Base-by-base conservation (phyloP, 2,113 vertebrate species). In the Marmota monax region DNA sequence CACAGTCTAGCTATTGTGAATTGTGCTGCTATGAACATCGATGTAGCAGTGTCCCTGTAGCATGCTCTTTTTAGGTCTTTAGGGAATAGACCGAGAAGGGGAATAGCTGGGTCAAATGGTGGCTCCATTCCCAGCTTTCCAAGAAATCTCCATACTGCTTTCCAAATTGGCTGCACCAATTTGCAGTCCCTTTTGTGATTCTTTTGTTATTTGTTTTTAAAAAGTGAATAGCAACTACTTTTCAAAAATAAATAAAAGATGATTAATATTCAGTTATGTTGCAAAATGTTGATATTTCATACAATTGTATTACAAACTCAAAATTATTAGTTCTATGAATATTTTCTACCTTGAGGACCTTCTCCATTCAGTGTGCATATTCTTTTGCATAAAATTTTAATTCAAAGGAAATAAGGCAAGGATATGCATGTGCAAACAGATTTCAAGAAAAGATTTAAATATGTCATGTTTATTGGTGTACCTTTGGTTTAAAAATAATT, bases 311-410 rank as follows among this genome's bases (percentile, higher is more conserved):
- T 58, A 88, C 42, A 77, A 74, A 83, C 37, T 95, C n/a, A 76
- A 84, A 96, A 20, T 95, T 76, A 63, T 48, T 51, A 78, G 27
- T 87, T 90, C 10, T 76, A 6, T 84, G 73, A 96, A 88, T 70
- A 42, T 80, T 32, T 97, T 83, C 69, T 96, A 14, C 3, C 61
- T 88, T 91, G 88, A 94, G 73, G 7, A 89, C 48, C 32, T 72
- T 61, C 82, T 89, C 88, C 27, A 86, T 73, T 77, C 42, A 88
- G 4, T 73, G 5, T 78, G 53, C 2, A 42, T 76, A 84, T 73
- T 96, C 63, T 65, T 65, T 78, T 45, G 10, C 25, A 63, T 94
- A 39, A 92, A 83, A 87, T 84, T 84, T 87, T 42, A 92, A 97
- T 76, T 90, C 45, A 70, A 58, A 94, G 37, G n/a, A 13, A 1